phyloP scores from a whole-genome alignment of 2,888 invertebrate species.

The Caenorhabditis angaria region DNA sequence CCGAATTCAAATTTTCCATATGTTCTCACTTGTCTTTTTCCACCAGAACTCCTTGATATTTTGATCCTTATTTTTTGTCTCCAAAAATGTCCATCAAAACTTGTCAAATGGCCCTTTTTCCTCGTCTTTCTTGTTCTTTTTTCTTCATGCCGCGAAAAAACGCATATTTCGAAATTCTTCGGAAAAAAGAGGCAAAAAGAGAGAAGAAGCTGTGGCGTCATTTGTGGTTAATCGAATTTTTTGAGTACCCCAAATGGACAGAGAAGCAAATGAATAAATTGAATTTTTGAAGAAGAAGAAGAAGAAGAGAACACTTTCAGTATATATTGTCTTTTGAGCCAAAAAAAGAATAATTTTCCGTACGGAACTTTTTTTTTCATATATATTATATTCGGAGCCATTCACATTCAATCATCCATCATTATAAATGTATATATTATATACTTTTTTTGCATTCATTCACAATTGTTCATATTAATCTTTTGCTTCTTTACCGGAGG shows the following conservation, averaged over 20 bases:
- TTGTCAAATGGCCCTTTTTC: neutral
- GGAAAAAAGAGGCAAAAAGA: neutral
- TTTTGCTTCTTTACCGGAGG: neutral
- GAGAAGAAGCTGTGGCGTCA: neutral
- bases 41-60: too few relatives aligned
- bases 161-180: neutral
- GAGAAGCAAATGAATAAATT: neutral
- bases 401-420: neutral
- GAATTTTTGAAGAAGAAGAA: neutral
- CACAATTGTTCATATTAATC: neutral
- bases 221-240: slow-evolving; percentile 2
- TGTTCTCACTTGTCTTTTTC: too few relatives aligned
- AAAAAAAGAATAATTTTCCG: too few relatives aligned
- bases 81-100: neutral
- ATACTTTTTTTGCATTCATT: neutral
- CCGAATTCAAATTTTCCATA: too few relatives aligned
- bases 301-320: neutral
- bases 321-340: too few relatives aligned
- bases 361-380: too few relatives aligned
- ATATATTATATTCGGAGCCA: neutral
- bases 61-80: neutral
- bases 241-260: slow-evolving; percentile 2
- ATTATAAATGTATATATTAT: too few relatives aligned
- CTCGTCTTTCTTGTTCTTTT: neutral
- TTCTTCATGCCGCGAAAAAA: neutral